A percentile compares a stretch with the other conserved stretches of the same genome.
Evolutionary conservation across 2,888 invertebrate genomes (phyloP).

Genomic region (Helobdella robusta): DNA sequence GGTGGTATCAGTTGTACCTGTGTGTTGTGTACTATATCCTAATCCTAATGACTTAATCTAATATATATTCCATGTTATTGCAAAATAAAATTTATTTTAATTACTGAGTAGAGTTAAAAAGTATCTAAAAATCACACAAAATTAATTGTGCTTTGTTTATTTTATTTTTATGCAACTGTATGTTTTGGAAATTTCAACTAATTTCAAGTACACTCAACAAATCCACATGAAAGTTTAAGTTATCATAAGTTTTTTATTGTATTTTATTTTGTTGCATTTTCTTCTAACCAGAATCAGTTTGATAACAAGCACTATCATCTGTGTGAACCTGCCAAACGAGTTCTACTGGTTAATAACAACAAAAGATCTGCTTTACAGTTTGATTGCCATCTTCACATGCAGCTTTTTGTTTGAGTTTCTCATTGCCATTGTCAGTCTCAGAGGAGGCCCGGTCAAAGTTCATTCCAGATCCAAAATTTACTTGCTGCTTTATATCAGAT

Average conservation of each 20-base stretch:
- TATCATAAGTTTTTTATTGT: neutral
- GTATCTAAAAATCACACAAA: neutral
- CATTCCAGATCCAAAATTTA: slow-evolving; percentile 10
- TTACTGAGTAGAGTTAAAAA: neutral
- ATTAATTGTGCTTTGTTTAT: neutral
- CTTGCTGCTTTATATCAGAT: slow-evolving; percentile 24
- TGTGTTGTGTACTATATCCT: neutral
- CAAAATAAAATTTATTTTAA: no score
- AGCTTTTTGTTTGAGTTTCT: slow-evolving; percentile 17
- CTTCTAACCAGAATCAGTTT: neutral
- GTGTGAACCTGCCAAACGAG: neutral
- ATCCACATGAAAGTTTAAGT: neutral
- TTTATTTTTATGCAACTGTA: neutral
- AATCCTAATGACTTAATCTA: neutral
- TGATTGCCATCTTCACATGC: slow-evolving; percentile 11
- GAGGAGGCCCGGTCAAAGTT: slow-evolving; percentile 21
- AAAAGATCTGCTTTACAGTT: slow-evolving; percentile 16
- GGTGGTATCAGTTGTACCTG: neutral
- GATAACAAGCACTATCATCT: neutral
- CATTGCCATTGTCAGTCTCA: slow-evolving; percentile 13
- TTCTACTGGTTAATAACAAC: slow-evolving; percentile 14
- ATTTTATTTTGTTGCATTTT: neutral
- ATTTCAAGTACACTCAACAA: neutral
- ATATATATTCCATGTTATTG: neutral
- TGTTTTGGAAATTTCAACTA: neutral